phyloP scores from a whole-genome alignment of 2,888 invertebrate species.

The Galerucella nymphaeae region DNA sequence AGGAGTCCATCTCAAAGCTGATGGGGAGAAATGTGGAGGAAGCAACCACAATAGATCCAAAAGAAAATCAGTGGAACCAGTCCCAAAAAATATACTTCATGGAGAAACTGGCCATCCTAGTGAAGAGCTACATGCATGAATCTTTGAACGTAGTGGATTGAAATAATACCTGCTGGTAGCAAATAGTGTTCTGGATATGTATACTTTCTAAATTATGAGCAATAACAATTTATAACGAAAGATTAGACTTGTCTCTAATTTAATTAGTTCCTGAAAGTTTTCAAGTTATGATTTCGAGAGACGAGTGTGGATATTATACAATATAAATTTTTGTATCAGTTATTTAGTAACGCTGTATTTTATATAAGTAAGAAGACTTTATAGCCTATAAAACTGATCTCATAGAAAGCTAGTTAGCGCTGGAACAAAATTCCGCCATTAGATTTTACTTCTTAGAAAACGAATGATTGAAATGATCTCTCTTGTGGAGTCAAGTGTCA shows the following conservation, averaged over 20 bases:
- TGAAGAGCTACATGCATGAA: too few relatives aligned
- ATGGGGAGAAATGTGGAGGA: too few relatives aligned
- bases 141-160: too few relatives aligned
- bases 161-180: too few relatives aligned
- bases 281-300: slow-evolving; percentile 5
- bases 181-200: too few relatives aligned
- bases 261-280: neutral
- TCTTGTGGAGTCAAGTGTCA: slow-evolving; percentile 40
- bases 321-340: neutral
- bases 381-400: slow-evolving; percentile 1
- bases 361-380: neutral
- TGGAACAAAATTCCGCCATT: slow-evolving; percentile 5
- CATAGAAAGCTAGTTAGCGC: slow-evolving; percentile 7
- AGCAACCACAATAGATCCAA: too few relatives aligned
- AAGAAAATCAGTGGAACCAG: too few relatives aligned
- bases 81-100: too few relatives aligned
- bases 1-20: too few relatives aligned
- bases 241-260: neutral
- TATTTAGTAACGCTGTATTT: neutral
- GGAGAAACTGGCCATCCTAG: too few relatives aligned
- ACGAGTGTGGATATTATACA: neutral
- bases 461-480: slow-evolving; percentile 32
- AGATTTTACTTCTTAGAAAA: slow-evolving; percentile 18
- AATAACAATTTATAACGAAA: neutral
- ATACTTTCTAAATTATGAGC: too few relatives aligned